phyloP scores from a whole-genome alignment of 2,797 vertebrate genomes.

The Sebastes alutus region DNA sequence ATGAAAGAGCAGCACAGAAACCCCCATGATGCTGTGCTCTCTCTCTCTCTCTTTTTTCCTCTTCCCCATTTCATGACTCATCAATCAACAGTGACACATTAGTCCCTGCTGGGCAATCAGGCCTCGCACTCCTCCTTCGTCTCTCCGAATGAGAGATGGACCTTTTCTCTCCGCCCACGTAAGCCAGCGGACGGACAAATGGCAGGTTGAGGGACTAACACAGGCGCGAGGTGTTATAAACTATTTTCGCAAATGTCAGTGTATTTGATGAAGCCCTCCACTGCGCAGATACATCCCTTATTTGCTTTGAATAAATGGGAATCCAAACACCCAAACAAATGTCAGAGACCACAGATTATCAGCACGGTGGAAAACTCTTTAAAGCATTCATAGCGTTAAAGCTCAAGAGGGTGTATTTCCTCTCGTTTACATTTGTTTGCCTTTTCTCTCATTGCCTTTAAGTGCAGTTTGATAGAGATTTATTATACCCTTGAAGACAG shows the following conservation, averaged over 20 bases:
- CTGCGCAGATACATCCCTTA: neutral
- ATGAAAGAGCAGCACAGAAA: slow-evolving; percentile 50
- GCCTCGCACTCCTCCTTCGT: neutral
- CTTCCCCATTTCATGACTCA: slow-evolving; percentile 51
- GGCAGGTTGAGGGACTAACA: slow-evolving; percentile 16
- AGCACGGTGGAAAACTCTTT: slow-evolving; percentile 5
- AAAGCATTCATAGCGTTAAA: neutral
- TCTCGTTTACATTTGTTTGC: slow-evolving; percentile 27
- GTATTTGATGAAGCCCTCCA: slow-evolving; percentile 17
- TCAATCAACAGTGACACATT: slow-evolving; percentile 68
- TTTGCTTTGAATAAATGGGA: slow-evolving; percentile 4
- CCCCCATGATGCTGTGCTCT: slow-evolving; percentile 33
- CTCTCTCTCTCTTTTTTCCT: neutral
- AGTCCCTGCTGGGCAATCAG: slow-evolving; percentile 44
- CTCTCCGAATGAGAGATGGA: slow-evolving; percentile 24
- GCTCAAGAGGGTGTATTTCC: slow-evolving; percentile 12
- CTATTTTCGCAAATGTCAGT: slow-evolving; percentile 11
- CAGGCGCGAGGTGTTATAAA: slow-evolving; percentile 8
- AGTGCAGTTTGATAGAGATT: slow-evolving; percentile 42
- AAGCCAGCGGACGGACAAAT: slow-evolving; percentile 6
- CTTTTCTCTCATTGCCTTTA: slow-evolving; percentile 35
- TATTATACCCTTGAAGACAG: slow-evolving; percentile 43
- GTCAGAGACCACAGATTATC: slow-evolving; percentile 22
- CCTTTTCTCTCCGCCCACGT: slow-evolving; percentile 12
- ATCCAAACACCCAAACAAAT: slow-evolving; percentile 17